Evolutionary conservation across 2,113 vertebrate genomes (phyloP), one percentile per base, ranked within the genome.

Genomic region (Cyanoramphus novaezelandiae): DNA sequence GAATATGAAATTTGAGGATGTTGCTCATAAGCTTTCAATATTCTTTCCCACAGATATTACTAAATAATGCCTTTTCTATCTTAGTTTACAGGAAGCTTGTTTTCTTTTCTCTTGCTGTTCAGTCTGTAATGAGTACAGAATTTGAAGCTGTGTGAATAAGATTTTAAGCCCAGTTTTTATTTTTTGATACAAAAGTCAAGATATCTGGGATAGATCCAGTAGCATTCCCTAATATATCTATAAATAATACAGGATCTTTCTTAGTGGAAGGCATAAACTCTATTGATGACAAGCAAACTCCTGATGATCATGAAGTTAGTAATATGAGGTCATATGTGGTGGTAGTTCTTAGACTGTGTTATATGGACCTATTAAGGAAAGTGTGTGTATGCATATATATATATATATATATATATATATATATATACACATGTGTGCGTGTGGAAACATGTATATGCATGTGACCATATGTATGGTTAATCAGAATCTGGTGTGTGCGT

Each of bases 381-480:
- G 16, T 25, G 11, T 67, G 10, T 76, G 11, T 72, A 6, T 18
- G 9, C 21, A 21, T 35, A 12, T 29, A 8, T 60, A 24, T 55
- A 21, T 3, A 3, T n/a, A 21, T 35, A 12, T 29, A 8, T 60
- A 24, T 55, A 21, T 3, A 3, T n/a, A 21, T 35, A 12, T 29
- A 8, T 60, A 24, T 55, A 21, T 3, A 3, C n/a, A n/a, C n/a
- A n/a, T 33, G 10, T 3, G 3, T 33, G 10, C 2, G 3, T 33
- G 28, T 19, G 6, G 17, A 53, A n/a, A 35, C 7, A 16, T 19
- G 9, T 57, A 5, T 49, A 15, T 65, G 17, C 5, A 7, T 72
- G 19, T 35, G 20, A 20, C 15, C 1, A 1, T 50, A 25, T 13
- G 17, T 46, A 49, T 9, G 46, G 6, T 35, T 69, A 9, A 39